Evolutionary conservation across 2,888 invertebrate species (phyloP), one percentile per base, ranked within the genome.

Genomic region (Parnassius mnemosyne): DNA sequence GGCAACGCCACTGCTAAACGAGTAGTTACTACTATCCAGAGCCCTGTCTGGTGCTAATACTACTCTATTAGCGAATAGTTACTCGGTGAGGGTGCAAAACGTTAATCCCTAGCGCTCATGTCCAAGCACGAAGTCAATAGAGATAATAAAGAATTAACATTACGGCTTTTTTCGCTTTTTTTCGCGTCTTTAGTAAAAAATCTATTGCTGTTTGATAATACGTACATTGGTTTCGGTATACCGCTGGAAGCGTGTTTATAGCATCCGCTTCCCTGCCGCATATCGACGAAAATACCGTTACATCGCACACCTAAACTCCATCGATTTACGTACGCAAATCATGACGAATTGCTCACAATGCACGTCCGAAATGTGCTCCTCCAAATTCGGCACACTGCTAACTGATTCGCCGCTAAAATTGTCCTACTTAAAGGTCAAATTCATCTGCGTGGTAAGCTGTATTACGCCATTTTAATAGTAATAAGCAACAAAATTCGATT

Each of bases 301-400:
- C 81, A 76, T 81, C 82, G 82, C 83, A 83, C 84, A 84, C 81
- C 87, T 85, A 80, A 89, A 89, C 85, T 85, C 79, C 83, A 85
- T 84, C 82, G 86, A 89, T 89, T 91, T 89, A 87, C 89, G 89
- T 90, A 89, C 88, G 87, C 87, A 85, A 88, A 85, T 87, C 87
- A 85, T 89, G 89, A 88, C 88, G 89, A 89, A 88, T 88, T 87
- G 83, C 83, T 77, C 80, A 83, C 87, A 84, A 83, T 84, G 82
- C 83, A 82, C 80, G 81, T 80, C 81, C 85, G 70, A 84, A 88
- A 84, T 86, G 80, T 77, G 71, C 73, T 68, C 71, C 61, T 49
- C 63, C 60, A 60, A 63, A 53, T 63, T 63, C 70, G 72, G 75
- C 74, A 73, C 72, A 74, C 52, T 54, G 63, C 69, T 67, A 67